A percentile compares a stretch with the other conserved stretches of the same genome.
phyloP scores from a whole-genome alignment of 2,888 invertebrate genomes.

The Noctua janthina region DNA sequence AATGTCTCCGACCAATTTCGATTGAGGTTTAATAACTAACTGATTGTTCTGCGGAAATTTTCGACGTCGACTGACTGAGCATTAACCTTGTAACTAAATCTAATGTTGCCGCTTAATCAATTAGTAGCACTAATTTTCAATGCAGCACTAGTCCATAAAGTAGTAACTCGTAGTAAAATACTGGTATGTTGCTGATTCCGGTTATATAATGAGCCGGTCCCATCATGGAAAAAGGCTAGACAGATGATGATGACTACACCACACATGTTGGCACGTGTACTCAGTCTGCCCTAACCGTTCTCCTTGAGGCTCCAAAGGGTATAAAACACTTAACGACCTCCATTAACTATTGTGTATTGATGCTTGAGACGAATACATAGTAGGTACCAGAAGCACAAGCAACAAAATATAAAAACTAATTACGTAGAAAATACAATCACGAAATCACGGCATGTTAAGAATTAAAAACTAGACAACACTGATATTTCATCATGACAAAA shows the following conservation, averaged over 20 bases:
- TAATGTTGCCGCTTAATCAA: not conserved
- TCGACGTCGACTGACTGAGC: not conserved
- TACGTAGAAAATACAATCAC: not conserved
- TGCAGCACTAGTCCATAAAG: not conserved
- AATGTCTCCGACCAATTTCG: not conserved
- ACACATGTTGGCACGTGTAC: not conserved
- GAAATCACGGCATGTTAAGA: conserved; percentile 3
- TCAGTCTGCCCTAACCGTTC: not conserved
- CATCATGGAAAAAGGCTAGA: not conserved
- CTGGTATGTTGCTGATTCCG: not conserved
- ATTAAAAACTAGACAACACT: conserved; percentile 3
- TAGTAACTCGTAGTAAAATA: not conserved
- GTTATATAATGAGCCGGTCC: not conserved
- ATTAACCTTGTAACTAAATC: not conserved
- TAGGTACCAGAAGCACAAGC: not conserved
- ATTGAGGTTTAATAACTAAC: not conserved
- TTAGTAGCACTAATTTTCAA: not conserved
- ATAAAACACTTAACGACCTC: conserved; percentile 13
- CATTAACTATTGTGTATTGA: conserved; percentile 5
- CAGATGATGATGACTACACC: too few relatives aligned
- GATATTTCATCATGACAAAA: not conserved
- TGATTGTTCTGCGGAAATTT: not conserved
- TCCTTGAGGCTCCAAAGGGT: conserved; percentile 36
- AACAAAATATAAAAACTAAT: not conserved
- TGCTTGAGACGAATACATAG: conserved; percentile 8